Conservation (phyloP, 2,797 vertebrate genomes). For the Phrynocephalus vlangalii region DNA sequence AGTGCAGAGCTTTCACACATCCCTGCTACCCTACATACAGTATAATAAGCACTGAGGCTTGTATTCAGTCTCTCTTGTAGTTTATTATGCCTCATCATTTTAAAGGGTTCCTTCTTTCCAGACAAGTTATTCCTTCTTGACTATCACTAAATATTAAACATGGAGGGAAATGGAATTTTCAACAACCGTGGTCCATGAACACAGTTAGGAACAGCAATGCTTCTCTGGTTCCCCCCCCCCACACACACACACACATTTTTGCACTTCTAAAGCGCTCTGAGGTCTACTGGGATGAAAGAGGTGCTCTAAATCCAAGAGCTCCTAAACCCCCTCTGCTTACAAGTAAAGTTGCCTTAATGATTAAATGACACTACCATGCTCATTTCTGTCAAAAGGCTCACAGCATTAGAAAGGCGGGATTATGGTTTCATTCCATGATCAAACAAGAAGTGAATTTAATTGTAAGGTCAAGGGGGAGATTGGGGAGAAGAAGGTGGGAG, state of each 20-base stretch:
- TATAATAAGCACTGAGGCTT: slow-evolving; percentile 30
- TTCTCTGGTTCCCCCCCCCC: slow-evolving; percentile 38
- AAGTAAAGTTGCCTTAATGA: slow-evolving; percentile 52
- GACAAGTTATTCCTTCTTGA: slow-evolving; percentile 57
- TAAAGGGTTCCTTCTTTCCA: slow-evolving; percentile 61
- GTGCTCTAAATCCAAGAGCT: slow-evolving; percentile 62
- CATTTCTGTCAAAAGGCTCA: slow-evolving; percentile 42
- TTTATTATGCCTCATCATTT: slow-evolving; percentile 53
- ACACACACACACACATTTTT: slow-evolving; percentile 1
- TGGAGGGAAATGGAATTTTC: slow-evolving; percentile 43
- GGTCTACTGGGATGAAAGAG: slow-evolving; percentile 58
- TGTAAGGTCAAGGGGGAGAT: slow-evolving; percentile 20
- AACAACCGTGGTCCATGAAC: slow-evolving; percentile 11
- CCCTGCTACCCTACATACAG: background rate
- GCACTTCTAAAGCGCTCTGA: slow-evolving; percentile 65
- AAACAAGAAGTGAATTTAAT: slow-evolving; percentile 53
- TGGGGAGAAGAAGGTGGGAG: background rate
- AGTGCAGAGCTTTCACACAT: background rate
- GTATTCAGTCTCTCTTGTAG: slow-evolving; percentile 49
- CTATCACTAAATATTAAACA: slow-evolving; percentile 63
- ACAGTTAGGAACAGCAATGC: slow-evolving; percentile 56
- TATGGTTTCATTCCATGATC: slow-evolving; percentile 50
- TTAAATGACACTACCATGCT: slow-evolving; percentile 42
- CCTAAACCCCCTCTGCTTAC: slow-evolving; percentile 36
- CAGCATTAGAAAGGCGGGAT: slow-evolving; percentile 36